Base-by-base conservation (phyloP, 2,113 vertebrate species). In the Pipra filicauda region DNA sequence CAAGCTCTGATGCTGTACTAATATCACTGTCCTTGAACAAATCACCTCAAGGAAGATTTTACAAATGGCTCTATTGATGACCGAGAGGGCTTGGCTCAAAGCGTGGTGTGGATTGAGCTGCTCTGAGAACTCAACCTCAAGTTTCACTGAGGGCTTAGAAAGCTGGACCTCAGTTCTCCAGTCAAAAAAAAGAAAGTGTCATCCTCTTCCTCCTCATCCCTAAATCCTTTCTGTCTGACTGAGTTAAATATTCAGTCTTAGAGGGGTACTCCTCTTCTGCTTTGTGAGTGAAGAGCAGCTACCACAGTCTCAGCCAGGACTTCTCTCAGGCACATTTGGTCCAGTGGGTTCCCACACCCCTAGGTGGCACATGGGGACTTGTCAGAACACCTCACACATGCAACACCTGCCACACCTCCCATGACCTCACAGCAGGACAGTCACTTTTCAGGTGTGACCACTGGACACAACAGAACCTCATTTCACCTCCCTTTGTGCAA, bases 381-480 rank as follows among this genome's bases (percentile, higher is more conserved):
- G 18, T n/a, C 66, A 75, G 64, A 81, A 65, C 31, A 41, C 21
- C 43, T 59, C 54, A 46, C 6, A 62, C 3, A 1, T 5, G 9
- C 41, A 54, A 12, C 12, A 33, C 8, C 51, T 84, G 46, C 75
- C 16, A 9, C 10, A 37, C 23, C 43, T 41, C 54, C 52, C 19
- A 9, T 1, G 7, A 62, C 20, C 61, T 80, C 80, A 46, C 22
- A 58, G 12, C n/a, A 74, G 15, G 13, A 41, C 28, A 41, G 11
- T 8, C 12, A 17, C 41, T 43, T 49, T 11, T 18, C 59, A 5
- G 4, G 43, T 43, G 51, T 58, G 35, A 55, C 17, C 31, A 22
- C 4, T 2, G 5, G 71, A 37, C 0, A 1, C 26, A 43, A 59
- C 43, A 51, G 35, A 15, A 54, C 5, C 2, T 49, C 20, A 20